phyloP scores from a whole-genome alignment of 2,113 vertebrate genomes.

The Herpailurus yagouaroundi region DNA sequence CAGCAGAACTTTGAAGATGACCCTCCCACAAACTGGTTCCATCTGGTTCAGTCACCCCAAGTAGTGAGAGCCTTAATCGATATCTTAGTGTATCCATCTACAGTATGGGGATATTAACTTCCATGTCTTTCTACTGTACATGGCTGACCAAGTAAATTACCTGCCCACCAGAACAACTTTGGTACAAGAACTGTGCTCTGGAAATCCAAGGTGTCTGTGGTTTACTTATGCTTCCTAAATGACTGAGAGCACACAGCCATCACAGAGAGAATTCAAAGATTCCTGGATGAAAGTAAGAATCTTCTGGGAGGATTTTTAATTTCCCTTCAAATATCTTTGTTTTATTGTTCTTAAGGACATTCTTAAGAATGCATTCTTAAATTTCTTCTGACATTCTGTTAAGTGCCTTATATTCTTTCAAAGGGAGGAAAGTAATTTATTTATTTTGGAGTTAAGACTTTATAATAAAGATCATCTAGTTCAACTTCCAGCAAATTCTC shows the following conservation, averaged over 20 bases:
- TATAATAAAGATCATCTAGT: neutral
- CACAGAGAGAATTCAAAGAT: neutral
- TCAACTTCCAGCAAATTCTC: conserved; percentile 2
- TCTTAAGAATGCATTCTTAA: neutral
- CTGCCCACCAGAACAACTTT: neutral
- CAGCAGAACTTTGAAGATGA: conserved; percentile 8
- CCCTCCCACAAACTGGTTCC: conserved; percentile 24
- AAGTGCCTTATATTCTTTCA: neutral
- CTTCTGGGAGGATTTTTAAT: neutral
- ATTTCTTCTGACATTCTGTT: neutral
- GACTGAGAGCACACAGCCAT: neutral
- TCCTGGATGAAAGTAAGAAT: neutral
- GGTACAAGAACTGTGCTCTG: neutral
- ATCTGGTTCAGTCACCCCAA: neutral
- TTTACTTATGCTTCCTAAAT: conserved; percentile 6
- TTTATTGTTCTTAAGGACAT: conserved; percentile 20
- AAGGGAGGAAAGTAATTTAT: neutral
- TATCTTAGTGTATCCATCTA: neutral
- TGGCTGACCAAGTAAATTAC: neutral
- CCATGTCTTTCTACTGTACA: neutral
- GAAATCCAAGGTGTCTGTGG: neutral
- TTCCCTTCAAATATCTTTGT: neutral
- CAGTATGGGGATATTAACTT: neutral
- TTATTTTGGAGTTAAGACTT: neutral
- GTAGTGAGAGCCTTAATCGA: neutral